Conservation (phyloP, 2,888 invertebrate species). For the Epinotia brunnichana region DNA sequence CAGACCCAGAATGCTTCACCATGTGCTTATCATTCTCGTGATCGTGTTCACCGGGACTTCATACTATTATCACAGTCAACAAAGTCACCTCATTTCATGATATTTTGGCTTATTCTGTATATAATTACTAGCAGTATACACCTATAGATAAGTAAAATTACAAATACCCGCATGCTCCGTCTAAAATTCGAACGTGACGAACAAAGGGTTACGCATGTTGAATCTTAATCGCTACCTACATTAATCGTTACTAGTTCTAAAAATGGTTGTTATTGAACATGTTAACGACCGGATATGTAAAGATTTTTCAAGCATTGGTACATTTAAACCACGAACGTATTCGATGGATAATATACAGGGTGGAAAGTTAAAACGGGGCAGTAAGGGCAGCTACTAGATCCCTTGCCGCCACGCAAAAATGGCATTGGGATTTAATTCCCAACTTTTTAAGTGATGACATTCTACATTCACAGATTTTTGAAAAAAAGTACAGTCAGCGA, state of each 20-base stretch:
- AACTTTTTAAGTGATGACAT: too few relatives aligned
- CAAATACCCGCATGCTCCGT: not conserved
- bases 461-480: too few relatives aligned
- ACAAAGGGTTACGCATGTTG: not conserved
- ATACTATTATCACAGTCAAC: too few relatives aligned
- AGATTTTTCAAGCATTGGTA: not conserved
- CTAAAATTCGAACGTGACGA: not conserved
- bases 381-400: too few relatives aligned
- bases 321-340: not conserved
- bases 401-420: too few relatives aligned
- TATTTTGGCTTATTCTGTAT: not conserved
- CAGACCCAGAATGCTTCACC: too few relatives aligned
- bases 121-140: not conserved
- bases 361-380: too few relatives aligned
- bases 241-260: not conserved
- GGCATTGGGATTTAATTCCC: too few relatives aligned
- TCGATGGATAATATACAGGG: not conserved
- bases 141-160: not conserved
- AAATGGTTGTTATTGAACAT: not conserved
- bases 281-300: not conserved
- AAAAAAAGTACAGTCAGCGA: too few relatives aligned
- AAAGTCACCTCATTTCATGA: not conserved
- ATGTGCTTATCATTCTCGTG: too few relatives aligned
- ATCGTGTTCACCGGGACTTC: too few relatives aligned
- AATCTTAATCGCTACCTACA: not conserved